These are phyloP conservation scores for Cossypha polioptera DNA, from an alignment of 2,797 vertebrate genomes.

Conservation along the genomic window DNA sequence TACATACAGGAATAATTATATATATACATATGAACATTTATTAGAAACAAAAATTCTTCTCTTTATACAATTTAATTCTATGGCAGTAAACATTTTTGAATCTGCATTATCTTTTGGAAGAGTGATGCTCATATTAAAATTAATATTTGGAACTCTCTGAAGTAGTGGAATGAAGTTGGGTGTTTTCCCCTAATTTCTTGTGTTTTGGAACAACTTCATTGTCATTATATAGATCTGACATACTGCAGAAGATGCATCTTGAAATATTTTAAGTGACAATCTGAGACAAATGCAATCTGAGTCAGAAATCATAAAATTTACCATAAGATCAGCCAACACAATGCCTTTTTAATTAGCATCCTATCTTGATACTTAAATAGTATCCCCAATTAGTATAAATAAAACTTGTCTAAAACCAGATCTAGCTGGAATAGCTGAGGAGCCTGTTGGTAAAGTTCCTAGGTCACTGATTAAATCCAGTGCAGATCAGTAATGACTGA, in stretches of 20 bases:
- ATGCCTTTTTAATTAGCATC: conserved; percentile 12
- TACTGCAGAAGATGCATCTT: conserved; percentile 20
- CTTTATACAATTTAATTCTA: background rate
- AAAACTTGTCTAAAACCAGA: conserved; percentile 32
- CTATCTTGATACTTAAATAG: conserved; percentile 5
- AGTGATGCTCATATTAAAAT: background rate
- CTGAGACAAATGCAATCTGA: background rate
- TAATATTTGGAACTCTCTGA: conserved; percentile 33
- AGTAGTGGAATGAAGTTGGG: background rate
- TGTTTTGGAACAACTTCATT: conserved; percentile 12
- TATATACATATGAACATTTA: background rate
- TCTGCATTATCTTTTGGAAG: background rate
- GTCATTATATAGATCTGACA: conserved; percentile 1
- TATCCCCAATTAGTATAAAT: conserved; percentile 13
- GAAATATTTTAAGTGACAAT: conserved; percentile 41
- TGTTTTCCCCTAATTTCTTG: background rate
- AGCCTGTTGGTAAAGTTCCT: conserved; percentile 14
- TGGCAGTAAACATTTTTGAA: background rate
- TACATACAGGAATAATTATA: background rate
- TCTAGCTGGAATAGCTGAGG: background rate
- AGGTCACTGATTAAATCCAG: conserved; percentile 43
- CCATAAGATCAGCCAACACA: background rate
- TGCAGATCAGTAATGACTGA: background rate
- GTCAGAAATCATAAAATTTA: conserved; percentile 28
- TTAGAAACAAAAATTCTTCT: background rate